These are phyloP conservation scores for Ylistrum balloti DNA, from an alignment of 1,140 invertebrate species.

Conservation along the genomic window DNA sequence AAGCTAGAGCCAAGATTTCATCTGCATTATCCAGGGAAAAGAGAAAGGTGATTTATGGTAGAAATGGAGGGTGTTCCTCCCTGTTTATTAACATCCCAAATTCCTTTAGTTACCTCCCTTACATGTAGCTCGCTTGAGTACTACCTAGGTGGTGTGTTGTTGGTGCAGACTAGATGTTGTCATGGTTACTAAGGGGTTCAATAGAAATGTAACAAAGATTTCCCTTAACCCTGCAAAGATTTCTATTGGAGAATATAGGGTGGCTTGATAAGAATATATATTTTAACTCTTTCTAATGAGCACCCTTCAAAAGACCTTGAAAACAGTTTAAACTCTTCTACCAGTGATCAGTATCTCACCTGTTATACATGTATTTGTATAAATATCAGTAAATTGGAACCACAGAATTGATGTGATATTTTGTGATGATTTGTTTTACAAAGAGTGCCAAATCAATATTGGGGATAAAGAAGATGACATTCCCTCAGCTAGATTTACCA, in stretches of 20 bases:
- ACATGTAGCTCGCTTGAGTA: constrained; percentile 15
- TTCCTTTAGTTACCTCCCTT: not conserved
- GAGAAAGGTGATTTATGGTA: not conserved
- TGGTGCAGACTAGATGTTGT: not conserved
- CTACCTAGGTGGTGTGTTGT: not conserved
- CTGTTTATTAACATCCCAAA: not conserved
- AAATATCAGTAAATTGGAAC: not conserved
- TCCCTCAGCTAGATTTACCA: constrained; percentile 64
- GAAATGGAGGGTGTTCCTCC: not conserved
- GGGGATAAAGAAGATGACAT: constrained; percentile 59
- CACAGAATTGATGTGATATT: not conserved
- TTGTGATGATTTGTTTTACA: not conserved
- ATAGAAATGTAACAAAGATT: too few relatives aligned
- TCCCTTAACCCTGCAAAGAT: too few relatives aligned
- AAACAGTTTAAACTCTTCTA: too few relatives aligned
- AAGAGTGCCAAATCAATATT: constrained; percentile 15
- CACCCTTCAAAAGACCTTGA: too few relatives aligned
- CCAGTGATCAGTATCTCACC: too few relatives aligned
- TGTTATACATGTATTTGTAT: not conserved
- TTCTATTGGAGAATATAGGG: too few relatives aligned
- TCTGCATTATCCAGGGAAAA: not conserved
- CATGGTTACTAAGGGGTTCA: not conserved
- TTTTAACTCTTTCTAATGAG: too few relatives aligned
- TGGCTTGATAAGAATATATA: too few relatives aligned
- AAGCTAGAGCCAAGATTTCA: not conserved